Evolutionary conservation across 2,113 vertebrate genomes (phyloP).

Genomic region (Sorex araneus): DNA sequence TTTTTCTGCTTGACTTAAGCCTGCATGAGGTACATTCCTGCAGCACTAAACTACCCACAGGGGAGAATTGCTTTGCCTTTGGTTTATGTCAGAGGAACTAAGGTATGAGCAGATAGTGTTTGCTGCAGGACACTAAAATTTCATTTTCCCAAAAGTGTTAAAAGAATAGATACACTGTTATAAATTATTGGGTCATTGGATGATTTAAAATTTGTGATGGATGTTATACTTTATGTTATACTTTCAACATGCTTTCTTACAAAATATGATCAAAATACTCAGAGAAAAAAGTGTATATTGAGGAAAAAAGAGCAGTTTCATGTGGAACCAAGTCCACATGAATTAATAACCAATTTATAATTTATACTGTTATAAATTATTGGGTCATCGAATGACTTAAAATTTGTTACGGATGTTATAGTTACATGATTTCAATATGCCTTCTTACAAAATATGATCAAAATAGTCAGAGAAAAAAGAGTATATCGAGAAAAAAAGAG

Average conservation of each 20-base stretch:
- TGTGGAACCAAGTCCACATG: background rate
- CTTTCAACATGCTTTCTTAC: conserved; percentile 33
- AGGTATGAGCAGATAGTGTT: background rate
- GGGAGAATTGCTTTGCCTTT: background rate
- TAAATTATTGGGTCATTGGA: background rate
- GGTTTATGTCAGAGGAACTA: background rate
- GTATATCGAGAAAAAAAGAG: background rate
- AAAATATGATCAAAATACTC: background rate
- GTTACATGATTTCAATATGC: background rate
- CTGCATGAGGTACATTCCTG: background rate
- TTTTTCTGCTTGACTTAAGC: background rate
- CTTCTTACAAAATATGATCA: background rate
- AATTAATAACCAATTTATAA: too few relatives aligned
- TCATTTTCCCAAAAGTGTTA: background rate
- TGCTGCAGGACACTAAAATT: background rate
- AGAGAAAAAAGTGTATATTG: background rate
- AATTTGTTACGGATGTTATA: background rate
- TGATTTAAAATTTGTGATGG: background rate
- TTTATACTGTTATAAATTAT: background rate
- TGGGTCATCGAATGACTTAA: background rate
- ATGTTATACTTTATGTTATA: background rate
- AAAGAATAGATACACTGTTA: background rate
- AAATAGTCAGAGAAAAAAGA: background rate
- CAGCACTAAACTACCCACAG: background rate
- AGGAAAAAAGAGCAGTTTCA: background rate